Evolutionary conservation across 2,113 vertebrate species (phyloP), one percentile per base, ranked within the genome.

Genomic region (Laticauda laticaudata): DNA sequence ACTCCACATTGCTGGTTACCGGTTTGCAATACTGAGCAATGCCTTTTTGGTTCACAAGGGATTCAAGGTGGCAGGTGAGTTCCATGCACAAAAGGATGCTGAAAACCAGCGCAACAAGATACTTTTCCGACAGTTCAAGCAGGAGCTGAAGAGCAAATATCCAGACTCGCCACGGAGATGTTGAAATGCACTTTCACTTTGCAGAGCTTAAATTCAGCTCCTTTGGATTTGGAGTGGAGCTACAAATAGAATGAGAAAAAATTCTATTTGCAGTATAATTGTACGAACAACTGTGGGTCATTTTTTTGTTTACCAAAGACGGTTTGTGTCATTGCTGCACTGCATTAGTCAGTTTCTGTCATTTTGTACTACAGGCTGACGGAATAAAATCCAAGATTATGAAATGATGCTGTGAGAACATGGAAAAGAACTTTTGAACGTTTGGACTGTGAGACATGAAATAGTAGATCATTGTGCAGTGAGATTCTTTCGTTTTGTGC

Each of bases 71-170:
- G 97, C 98, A 15, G 97, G 98, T 15, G 98, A 99, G 91, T 99
- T 99, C 95, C 99, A 99, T 61, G 97, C 98, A 61, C 98, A 95
- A 94, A 99, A 99, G 92, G 98, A 99, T 14, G 98, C 98, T 26
- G 99, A 99, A 96, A 99, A 99, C 96, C 98, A 98, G 55, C 98
- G 94, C 94, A 99, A 99, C 97, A 98, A 98, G 8, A 89, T 98
- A 51, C 98, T 99, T 90, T 99, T 98, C 92, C 98, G 98, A 57
- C 98, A 97, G 95, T 99, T 99, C 97, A 99, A 99, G 94, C 98
- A 99, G 95, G 98, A 98, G 20, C 97, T 99, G 96, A 99, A 98
- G 96, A 93, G 93, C 95, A 98, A 98, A 96, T 99, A 99, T 92
- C 98, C 98, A 0, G 96, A 96, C 61, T 99, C 99, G 1, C 91